These are phyloP conservation scores for Poecile montanus DNA, from an alignment of 2,797 vertebrate species.

Conservation along the genomic window DNA sequence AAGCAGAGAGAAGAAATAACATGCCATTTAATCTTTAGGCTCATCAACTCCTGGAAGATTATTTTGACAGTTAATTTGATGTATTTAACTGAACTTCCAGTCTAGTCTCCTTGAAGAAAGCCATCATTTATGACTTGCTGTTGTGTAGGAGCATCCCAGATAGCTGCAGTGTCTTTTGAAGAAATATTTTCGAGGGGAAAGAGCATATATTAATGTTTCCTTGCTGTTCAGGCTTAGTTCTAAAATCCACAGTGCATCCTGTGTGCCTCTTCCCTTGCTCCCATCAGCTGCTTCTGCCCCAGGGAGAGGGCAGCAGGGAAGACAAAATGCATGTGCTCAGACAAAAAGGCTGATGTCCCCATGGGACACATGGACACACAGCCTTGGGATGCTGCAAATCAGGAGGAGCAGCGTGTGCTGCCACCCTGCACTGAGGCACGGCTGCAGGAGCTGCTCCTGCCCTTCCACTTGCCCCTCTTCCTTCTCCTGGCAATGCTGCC, in stretches of 20 bases:
- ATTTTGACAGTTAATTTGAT: conserved; percentile 74
- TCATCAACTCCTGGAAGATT: conserved; percentile 65
- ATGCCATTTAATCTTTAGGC: conserved; percentile 62
- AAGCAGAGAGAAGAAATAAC: conserved; percentile 55
- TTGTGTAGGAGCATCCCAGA: conserved; percentile 3
- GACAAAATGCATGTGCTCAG: neutral
- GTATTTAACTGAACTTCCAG: conserved; percentile 63
- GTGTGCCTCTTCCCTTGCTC: neutral
- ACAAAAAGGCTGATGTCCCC: neutral
- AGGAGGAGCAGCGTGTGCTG: neutral
- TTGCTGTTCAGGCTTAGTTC: neutral
- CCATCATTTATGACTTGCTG: conserved; percentile 40
- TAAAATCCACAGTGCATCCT: neutral
- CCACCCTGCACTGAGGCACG: neutral
- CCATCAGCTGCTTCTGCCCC: neutral
- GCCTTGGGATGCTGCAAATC: neutral
- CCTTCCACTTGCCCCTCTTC: neutral
- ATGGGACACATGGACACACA: fast-evolving
- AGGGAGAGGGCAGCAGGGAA: neutral
- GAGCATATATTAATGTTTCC: neutral
- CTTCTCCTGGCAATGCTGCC: neutral
- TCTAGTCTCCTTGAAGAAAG: conserved; percentile 41
- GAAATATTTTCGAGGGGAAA: conserved; percentile 11
- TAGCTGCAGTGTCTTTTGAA: conserved; percentile 33
- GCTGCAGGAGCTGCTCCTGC: fast-evolving